Base-by-base conservation (phyloP, 2,797 vertebrate genomes). In the Myoxocephalus aenaeus region DNA sequence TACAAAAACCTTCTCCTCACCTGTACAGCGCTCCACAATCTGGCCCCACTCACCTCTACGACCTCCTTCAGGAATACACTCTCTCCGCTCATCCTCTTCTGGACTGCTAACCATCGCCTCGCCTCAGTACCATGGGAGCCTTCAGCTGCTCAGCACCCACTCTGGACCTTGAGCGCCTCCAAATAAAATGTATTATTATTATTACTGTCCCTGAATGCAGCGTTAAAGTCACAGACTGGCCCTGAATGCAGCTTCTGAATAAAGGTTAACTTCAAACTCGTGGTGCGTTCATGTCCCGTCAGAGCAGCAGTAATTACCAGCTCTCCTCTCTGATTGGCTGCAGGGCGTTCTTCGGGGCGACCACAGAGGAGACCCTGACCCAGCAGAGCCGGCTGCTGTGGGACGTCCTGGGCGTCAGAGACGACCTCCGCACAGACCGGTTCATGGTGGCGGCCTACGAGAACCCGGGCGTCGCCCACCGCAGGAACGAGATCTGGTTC, bases 401-500 rank as follows among this genome's bases (percentile, higher is more conserved):
- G 95, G 96, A 96, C 77, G 82, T 96, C 3, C 58, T 97, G 36
- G 95, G 95, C 3, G 44, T 54, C 11, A 75, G 77, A 0, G 93
- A 92, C 0, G 51, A 79, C 0, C 65, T 96, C 56, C 87, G 80
- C 29, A 79, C 12, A 1, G 92, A 94, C 53, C 61, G 56, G 5
- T 97, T 95, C 92, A 91, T 96, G 2, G 95, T 97, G 14, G 96
- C 96, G 0, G 82, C 87, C 4, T 97, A 96, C 0, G 93, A 97
- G 82, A 97, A 97, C 40, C 96, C 96, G 0, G 92, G 94, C 1
- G 25, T 96, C 0, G 87, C 95, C 0, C 90, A 68, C 9, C 95
- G 94, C 71, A 89, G 95, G 65, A 96, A 97, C 0, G 96, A 97
- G 94, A 95, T 97, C 92, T 97, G 96, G 96, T 96, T 97, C 86